These are phyloP conservation scores for Leptopilina syphax DNA, from an alignment of 2,888 invertebrate genomes.

Conservation along the genomic window DNA sequence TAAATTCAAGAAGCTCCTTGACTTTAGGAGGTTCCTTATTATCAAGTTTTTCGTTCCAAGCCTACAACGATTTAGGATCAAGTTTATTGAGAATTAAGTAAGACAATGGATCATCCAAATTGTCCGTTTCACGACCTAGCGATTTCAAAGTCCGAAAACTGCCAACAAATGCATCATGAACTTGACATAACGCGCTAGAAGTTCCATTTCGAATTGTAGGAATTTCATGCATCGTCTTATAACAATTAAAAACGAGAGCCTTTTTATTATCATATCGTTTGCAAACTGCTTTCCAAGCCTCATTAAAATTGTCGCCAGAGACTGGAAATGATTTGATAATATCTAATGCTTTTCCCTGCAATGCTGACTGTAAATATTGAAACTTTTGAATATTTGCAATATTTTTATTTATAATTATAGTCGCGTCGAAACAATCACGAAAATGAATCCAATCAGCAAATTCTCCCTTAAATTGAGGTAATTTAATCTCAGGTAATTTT, in stretches of 20 bases:
- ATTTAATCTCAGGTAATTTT: too few relatives aligned
- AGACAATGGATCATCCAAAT: background rate
- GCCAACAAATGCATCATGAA: background rate
- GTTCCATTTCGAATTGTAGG: background rate
- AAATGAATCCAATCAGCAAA: slow-evolving; percentile 1
- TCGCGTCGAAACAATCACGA: background rate
- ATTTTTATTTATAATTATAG: slow-evolving; percentile 8
- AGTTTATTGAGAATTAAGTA: background rate
- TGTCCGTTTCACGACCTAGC: background rate
- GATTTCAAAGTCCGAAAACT: background rate
- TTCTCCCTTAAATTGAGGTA: background rate
- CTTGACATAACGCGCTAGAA: background rate
- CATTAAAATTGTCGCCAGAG: background rate
- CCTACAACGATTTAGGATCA: background rate
- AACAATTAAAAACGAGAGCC: background rate
- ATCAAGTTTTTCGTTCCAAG: background rate
- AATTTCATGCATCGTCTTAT: background rate
- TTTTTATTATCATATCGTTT: background rate
- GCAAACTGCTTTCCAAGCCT: background rate
- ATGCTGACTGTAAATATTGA: background rate
- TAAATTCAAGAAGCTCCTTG: background rate
- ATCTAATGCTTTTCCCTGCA: background rate
- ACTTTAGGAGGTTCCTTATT: background rate
- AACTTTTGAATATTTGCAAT: background rate
- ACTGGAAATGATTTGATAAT: background rate